These are phyloP conservation scores for Procambarus virginalis DNA, from an alignment of 1,140 invertebrate genomes.

Conservation along the genomic window DNA sequence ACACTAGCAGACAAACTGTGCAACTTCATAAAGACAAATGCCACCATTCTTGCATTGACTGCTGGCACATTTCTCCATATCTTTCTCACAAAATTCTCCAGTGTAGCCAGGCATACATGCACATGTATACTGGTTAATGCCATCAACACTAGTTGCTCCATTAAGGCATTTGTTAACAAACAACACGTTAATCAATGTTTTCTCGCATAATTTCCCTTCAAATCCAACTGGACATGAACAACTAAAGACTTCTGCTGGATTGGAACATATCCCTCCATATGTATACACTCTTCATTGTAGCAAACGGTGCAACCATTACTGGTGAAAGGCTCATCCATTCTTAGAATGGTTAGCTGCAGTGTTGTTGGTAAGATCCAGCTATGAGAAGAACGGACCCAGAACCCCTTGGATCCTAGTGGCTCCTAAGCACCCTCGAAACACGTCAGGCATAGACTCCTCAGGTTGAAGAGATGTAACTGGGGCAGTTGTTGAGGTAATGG, in stretches of 20 bases:
- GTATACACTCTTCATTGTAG: conserved; percentile 89
- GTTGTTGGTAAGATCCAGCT: conserved; percentile 72
- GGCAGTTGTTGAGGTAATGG: neutral
- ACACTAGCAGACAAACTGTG: conserved; percentile 83
- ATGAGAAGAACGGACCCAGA: conserved; percentile 90
- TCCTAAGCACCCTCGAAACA: conserved; percentile 90
- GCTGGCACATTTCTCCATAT: conserved; percentile 86
- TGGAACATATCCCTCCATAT: conserved; percentile 87
- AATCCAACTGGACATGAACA: conserved; percentile 90
- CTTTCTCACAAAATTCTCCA: conserved; percentile 82
- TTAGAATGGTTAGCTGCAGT: conserved; percentile 71
- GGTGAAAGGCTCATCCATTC: conserved; percentile 21
- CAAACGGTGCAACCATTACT: conserved; percentile 83
- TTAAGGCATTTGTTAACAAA: conserved; percentile 83
- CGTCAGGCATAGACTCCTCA: conserved; percentile 67
- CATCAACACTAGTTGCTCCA: conserved; percentile 84
- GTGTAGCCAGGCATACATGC: conserved; percentile 84
- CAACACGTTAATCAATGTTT: conserved; percentile 87
- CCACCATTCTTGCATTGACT: conserved; percentile 88
- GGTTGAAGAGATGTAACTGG: neutral
- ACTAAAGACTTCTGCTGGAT: conserved; percentile 83
- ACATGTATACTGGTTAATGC: conserved; percentile 86
- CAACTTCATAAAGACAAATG: conserved; percentile 83
- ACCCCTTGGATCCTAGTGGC: conserved; percentile 89
- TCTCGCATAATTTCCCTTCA: conserved; percentile 80